Evolutionary conservation across 2,113 vertebrate genomes (phyloP), one percentile per base, ranked within the genome.

Genomic region (Collichthys lucidus): DNA sequence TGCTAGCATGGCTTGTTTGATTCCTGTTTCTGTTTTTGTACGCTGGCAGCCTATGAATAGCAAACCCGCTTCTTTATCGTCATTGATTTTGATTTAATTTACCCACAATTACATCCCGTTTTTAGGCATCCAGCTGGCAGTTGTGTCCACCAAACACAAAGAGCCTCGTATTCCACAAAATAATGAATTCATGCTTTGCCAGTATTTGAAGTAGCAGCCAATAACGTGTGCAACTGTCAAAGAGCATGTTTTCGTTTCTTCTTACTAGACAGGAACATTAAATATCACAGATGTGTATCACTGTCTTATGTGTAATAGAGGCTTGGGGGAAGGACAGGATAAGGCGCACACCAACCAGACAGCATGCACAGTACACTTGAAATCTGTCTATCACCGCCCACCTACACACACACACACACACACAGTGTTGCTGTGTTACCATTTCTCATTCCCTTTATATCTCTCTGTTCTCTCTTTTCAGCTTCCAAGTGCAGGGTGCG

Each of bases 401-500:
- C 90, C 65, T 53, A 72, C 77, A 50, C 65, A 69, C 64, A 77
- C n/a, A n/a, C n/a, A n/a, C n/a, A n/a, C 63, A 77, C 67, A 76
- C 78, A 80, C 59, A 75, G 26, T 61, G 65, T 74, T 85, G 80
- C 85, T 69, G 82, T 71, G 85, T 88, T 86, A 76, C 83, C 73
- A 24, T 82, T 88, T 64, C 84, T 90, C 83, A 77, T 68, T 94
- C 86, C 80, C 77, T 79, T 85, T 83, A 86, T 82, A 69, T 86
- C 71, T 82, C 56, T 84, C 82, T 50, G 24, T 88, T 92, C 85
- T 85, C 85, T 77, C 80, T 87, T 71, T 92, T 85, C 85, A 61
- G 83, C 81, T 88, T 93, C 86, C 88, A 85, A 85, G 77, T 82
- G 82, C 83, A 70, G 87, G 86, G 91, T 86, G 92, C 69, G 57